Evolutionary conservation across 2,888 invertebrate genomes (phyloP), one percentile per base, ranked within the genome.

Genomic region (Endomychus coccineus): DNA sequence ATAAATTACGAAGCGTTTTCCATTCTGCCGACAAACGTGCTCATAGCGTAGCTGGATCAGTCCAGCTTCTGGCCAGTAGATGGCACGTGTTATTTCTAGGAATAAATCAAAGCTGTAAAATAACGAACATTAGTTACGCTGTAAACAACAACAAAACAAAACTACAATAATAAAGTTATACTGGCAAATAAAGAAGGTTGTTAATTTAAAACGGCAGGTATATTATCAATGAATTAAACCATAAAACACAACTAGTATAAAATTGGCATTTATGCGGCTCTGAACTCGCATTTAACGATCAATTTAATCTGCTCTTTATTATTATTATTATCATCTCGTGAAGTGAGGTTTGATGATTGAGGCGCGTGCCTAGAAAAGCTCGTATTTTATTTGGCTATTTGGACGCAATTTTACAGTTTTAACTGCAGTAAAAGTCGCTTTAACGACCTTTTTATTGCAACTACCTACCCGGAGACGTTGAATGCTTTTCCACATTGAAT

Each of bases 371-470:
- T 63, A 63, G 62, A 58, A 50, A 56, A 53, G 54, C 50, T 56
- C 57, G 58, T 61, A 59, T 60, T 61, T 61, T 61, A 59, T 60
- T 58, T 53, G 56, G 55, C 58, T 54, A 55, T 60, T 56, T 48
- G 58, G 61, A 64, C 63, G 62, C 64, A 63, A 61, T 63, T 61
- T 62, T 62, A 65, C 61, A 62, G 60, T 66, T 66, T 64, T 62
- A 65, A 65, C 59, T 62, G 64, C 61, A 59, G 59, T 65, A 66
- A 65, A 66, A 64, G 62, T 62, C 63, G 49, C 51, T 65, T 66
- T 66, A 64, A 65, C 62, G 64, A 56, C 56, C 55, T 51, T 66
- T 66, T 66, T 66, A 65, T 65, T 65, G 61, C 64, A 59, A 62
- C 36, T 31, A 37, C 36, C 36, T 37, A 35, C 22, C 27, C 28